Evolutionary conservation across 2,888 invertebrate genomes (phyloP).

Genomic region (Taenaris catops): DNA sequence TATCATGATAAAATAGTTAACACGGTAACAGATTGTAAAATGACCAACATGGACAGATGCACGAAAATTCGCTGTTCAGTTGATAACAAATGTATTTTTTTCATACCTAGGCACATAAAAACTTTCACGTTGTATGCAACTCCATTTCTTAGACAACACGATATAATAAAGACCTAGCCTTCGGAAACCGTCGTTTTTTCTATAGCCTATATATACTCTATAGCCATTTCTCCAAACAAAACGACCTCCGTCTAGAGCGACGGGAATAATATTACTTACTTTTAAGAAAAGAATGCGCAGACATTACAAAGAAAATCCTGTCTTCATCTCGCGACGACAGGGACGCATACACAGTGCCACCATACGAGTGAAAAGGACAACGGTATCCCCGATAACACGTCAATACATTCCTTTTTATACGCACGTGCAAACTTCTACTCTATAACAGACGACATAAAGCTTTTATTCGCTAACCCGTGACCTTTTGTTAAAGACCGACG

Average conservation of each 20-base stretch:
- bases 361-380: slow-evolving; percentile 58
- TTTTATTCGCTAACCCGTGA: slow-evolving; percentile 39
- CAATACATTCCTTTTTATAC: slow-evolving; percentile 69
- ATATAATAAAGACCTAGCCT: slow-evolving; percentile 8
- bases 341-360: slow-evolving; percentile 60
- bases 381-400: slow-evolving; percentile 74
- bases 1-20: too few relatives aligned
- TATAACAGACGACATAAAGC: slow-evolving; percentile 34
- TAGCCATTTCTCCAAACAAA: slow-evolving; percentile 11
- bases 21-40: too few relatives aligned
- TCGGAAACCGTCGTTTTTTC: slow-evolving; percentile 9
- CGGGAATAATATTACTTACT: slow-evolving; percentile 37
- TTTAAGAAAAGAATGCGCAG: slow-evolving; percentile 70
- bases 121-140: slow-evolving; percentile 5
- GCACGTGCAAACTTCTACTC: slow-evolving; percentile 45
- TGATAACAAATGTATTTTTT: too few relatives aligned
- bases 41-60: too few relatives aligned
- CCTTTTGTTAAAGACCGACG: too few relatives aligned
- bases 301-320: slow-evolving; percentile 54
- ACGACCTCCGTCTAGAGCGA: slow-evolving; percentile 25
- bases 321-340: slow-evolving; percentile 65
- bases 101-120: slow-evolving; percentile 8
- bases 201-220: slow-evolving; percentile 1
- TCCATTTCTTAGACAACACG: slow-evolving; percentile 10
- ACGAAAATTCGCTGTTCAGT: too few relatives aligned